Conservation (phyloP, 1,140 invertebrate genomes). For the Holcopasites calliopsidis region DNA sequence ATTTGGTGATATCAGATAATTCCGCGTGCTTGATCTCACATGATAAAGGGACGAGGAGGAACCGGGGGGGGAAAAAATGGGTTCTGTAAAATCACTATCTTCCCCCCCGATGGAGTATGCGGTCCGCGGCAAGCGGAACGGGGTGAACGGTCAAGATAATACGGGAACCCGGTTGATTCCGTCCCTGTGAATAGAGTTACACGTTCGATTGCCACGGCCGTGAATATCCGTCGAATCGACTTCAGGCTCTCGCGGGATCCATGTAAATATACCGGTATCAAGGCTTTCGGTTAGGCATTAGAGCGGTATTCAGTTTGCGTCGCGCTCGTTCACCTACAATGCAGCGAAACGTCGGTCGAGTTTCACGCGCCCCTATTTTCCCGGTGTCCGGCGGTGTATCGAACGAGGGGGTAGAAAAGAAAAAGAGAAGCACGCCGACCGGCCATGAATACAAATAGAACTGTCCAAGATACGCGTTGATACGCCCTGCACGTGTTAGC, state of each 20-base stretch:
- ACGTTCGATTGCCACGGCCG: conserved; percentile 61
- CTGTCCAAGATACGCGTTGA: conserved; percentile 32
- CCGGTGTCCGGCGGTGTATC: conserved; percentile 28
- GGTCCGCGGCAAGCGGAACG: neutral
- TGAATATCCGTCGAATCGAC: conserved; percentile 65
- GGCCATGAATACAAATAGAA: conserved; percentile 33
- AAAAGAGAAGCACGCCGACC: conserved; percentile 43
- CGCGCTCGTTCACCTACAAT: conserved; percentile 64
- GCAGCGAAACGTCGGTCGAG: conserved; percentile 56
- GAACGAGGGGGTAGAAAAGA: conserved; percentile 31
- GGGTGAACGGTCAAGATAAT: conserved; percentile 55
- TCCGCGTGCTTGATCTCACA: too few relatives aligned
- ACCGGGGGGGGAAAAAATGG: neutral
- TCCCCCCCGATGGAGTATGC: neutral
- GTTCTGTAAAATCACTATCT: neutral
- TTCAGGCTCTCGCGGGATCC: conserved; percentile 46
- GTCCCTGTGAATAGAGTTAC: conserved; percentile 66
- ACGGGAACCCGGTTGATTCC: conserved; percentile 47
- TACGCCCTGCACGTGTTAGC: conserved; percentile 3
- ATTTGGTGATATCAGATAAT: too few relatives aligned
- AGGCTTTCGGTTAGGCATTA: conserved; percentile 64
- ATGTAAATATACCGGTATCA: conserved; percentile 63
- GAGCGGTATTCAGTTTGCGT: conserved; percentile 69
- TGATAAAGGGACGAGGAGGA: too few relatives aligned
- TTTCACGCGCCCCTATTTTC: conserved; percentile 46